Conservation (phyloP, 2,113 vertebrate species). For the Eurypyga helias region DNA sequence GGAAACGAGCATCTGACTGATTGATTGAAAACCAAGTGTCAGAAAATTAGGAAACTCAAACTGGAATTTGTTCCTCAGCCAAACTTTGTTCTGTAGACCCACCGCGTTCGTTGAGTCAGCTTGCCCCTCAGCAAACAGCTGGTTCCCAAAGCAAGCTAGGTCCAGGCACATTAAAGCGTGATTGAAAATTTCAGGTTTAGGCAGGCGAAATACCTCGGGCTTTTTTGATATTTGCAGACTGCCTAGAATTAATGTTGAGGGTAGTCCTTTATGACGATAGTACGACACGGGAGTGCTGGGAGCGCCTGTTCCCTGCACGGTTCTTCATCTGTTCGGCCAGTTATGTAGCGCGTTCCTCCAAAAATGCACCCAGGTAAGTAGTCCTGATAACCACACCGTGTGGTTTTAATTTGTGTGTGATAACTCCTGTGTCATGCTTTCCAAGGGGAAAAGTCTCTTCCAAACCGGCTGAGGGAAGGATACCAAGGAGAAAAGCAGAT, state of each 20-base stretch:
- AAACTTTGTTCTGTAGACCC: background rate
- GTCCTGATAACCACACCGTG: background rate
- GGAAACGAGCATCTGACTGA: too few relatives aligned
- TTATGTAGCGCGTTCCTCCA: background rate
- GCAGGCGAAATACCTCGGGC: background rate
- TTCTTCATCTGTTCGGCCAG: too few relatives aligned
- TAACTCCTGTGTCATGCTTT: background rate
- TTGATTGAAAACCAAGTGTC: background rate
- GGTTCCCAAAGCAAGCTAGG: rapidly evolving
- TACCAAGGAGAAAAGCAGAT: background rate
- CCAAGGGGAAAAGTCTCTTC: background rate
- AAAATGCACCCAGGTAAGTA: background rate
- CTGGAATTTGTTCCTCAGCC: background rate
- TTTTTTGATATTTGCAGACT: background rate
- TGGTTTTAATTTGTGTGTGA: background rate
- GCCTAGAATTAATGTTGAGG: background rate
- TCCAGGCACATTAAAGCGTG: rapidly evolving
- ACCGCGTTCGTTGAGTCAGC: rapidly evolving
- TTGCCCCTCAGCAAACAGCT: rapidly evolving
- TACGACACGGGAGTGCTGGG: rapidly evolving
- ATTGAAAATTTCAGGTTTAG: background rate
- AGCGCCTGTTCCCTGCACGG: background rate
- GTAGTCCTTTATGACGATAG: too few relatives aligned
- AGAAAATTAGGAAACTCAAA: background rate
- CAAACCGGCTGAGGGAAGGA: background rate